phyloP scores from a whole-genome alignment of 2,888 invertebrate genomes.

The Taphrorychus bicolor region DNA sequence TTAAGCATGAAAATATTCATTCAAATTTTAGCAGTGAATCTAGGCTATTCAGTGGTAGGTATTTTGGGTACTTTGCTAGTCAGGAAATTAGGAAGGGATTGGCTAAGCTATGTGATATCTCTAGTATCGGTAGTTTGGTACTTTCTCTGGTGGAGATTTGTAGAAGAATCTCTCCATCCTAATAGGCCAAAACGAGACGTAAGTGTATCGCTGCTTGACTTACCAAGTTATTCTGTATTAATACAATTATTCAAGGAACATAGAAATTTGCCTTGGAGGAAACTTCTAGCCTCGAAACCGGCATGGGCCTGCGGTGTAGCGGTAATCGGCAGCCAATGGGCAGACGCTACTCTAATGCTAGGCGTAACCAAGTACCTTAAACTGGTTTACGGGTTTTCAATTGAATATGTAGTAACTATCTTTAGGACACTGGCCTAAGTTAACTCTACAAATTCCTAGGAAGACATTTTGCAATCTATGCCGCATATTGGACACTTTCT shows the following conservation, averaged over 20 bases:
- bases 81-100: constrained; percentile 63
- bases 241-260: constrained; percentile 52
- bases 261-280: constrained; percentile 63
- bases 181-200: constrained; percentile 59
- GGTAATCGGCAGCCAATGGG: constrained; percentile 68
- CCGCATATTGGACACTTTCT: constrained; percentile 67
- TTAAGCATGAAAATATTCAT: not conserved
- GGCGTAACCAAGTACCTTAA: constrained; percentile 67
- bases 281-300: constrained; percentile 63
- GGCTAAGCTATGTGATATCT: constrained; percentile 63
- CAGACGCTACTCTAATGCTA: constrained; percentile 65
- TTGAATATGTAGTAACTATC: constrained; percentile 62
- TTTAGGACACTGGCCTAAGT: not conserved
- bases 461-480: constrained; percentile 64
- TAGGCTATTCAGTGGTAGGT: constrained; percentile 65
- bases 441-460: constrained; percentile 53
- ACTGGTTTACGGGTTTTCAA: constrained; percentile 66
- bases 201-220: constrained; percentile 18
- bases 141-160: constrained; percentile 65
- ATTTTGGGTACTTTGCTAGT: constrained; percentile 64
- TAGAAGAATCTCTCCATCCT: constrained; percentile 63
- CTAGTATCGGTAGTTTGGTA: constrained; percentile 63
- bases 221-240: not conserved
- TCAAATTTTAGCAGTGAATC: constrained; percentile 61
- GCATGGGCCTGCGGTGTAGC: constrained; percentile 68